Evolutionary conservation across 2,888 invertebrate species (phyloP).

Genomic region (Ganaspis brasiliensis): DNA sequence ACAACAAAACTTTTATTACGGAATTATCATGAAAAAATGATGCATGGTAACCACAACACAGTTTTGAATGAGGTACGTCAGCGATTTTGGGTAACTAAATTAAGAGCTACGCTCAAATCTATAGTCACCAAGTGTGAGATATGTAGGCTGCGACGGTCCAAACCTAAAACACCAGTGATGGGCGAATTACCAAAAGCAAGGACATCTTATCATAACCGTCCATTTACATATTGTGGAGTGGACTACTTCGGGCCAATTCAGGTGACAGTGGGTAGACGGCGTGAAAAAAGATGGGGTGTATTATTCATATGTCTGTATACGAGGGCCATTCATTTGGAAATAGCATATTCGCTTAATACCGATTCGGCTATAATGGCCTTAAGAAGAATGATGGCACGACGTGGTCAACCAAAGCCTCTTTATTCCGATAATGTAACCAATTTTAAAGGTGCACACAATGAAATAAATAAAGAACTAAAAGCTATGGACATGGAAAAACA

Average conservation of each 20-base stretch:
- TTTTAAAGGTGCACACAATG: not conserved
- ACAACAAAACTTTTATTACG: not conserved
- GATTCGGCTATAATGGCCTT: slow-evolving; percentile 51
- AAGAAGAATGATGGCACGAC: not conserved
- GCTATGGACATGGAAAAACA: not conserved
- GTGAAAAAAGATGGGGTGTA: slow-evolving; percentile 55
- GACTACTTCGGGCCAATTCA: slow-evolving; percentile 59
- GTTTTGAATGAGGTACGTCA: slow-evolving; percentile 35
- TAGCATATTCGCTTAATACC: slow-evolving; percentile 38
- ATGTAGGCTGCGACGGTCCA: slow-evolving; percentile 30
- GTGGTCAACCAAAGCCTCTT: not conserved
- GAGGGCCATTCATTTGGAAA: slow-evolving; percentile 44
- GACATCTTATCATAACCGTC: slow-evolving; percentile 45
- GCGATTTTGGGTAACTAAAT: slow-evolving; percentile 46
- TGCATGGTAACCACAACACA: not conserved
- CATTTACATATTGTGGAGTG: slow-evolving; percentile 51
- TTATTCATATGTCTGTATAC: slow-evolving; percentile 57
- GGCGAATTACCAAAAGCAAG: slow-evolving; percentile 46
- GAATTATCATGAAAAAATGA: not conserved
- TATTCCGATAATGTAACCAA: not conserved
- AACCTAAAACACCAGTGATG: slow-evolving; percentile 48
- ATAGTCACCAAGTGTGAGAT: slow-evolving; percentile 28
- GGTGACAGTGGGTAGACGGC: slow-evolving; percentile 46
- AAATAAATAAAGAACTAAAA: not conserved
- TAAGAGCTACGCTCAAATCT: slow-evolving; percentile 28